phyloP scores from a whole-genome alignment of 23 tunicate genomes.

The Diplosoma virens region DNA sequence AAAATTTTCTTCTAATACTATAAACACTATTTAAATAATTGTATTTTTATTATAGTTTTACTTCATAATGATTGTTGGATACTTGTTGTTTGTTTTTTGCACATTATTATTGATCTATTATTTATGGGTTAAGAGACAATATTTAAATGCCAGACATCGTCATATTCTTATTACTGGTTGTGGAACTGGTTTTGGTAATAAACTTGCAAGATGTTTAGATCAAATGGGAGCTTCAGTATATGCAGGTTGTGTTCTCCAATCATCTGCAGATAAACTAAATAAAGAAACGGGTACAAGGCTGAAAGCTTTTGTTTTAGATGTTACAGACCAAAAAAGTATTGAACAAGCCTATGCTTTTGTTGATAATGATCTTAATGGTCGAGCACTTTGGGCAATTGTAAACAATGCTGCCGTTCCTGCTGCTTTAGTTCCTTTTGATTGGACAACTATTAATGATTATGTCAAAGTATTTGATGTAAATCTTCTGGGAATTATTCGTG shows the following conservation, averaged over 20 bases:
- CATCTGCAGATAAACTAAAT: constrained; percentile 1
- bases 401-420: constrained; percentile 59
- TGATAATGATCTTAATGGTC: constrained; percentile 11
- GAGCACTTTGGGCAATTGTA: constrained; percentile 63
- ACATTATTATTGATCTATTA: too few species aligned
- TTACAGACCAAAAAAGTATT: constrained; percentile 16
- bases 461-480: constrained; percentile 47
- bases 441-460: constrained; percentile 51
- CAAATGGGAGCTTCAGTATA: constrained; percentile 22
- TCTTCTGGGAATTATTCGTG: constrained; percentile 39
- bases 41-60: too few species aligned
- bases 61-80: too few species aligned
- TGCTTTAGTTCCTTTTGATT: constrained; percentile 49
- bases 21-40: too few species aligned
- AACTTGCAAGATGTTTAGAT: constrained; percentile 23
- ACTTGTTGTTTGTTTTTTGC: too few species aligned
- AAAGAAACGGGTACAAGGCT: constrained; percentile 15
- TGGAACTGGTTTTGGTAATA: constrained; percentile 32
- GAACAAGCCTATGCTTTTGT: constrained; percentile 10
- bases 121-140: background rate
- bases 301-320: constrained; percentile 26
- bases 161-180: constrained; percentile 20
- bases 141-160: background rate
- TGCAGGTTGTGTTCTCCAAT: constrained; percentile 14
- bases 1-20: too few species aligned